These are phyloP conservation scores for Neosalanx taihuensis DNA, from an alignment of 2,797 vertebrate genomes.

Conservation along the genomic window DNA sequence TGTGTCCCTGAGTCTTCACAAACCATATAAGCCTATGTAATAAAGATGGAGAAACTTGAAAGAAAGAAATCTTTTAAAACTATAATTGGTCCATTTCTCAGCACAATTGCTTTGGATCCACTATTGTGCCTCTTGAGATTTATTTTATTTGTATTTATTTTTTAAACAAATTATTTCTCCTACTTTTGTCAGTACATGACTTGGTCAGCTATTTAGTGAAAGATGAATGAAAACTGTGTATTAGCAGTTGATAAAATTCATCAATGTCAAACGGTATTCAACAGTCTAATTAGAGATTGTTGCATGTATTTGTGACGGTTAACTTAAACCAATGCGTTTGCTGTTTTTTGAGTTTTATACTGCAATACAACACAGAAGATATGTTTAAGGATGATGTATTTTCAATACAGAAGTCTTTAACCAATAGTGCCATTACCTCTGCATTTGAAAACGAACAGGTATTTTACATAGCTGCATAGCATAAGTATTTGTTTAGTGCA, in stretches of 20 bases:
- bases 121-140: too few species aligned
- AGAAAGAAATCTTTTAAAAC: neutral
- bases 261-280: neutral
- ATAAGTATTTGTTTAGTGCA: slow-evolving; percentile 1
- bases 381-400: neutral
- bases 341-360: neutral
- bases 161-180: neutral
- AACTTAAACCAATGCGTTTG: neutral
- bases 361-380: neutral
- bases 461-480: neutral
- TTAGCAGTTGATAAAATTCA: neutral
- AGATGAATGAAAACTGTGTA: neutral
- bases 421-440: neutral
- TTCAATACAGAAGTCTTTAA: neutral
- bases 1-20: slow-evolving; percentile 10
- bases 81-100: too few species aligned
- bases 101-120: slow-evolving; percentile 6
- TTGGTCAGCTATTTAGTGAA: neutral
- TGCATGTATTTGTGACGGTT: neutral
- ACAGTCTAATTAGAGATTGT: neutral
- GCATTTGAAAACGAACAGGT: neutral
- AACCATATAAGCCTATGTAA: slow-evolving; percentile 6
- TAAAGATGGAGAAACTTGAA: neutral
- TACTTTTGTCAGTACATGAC: neutral
- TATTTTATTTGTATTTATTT: neutral